phyloP scores from a whole-genome alignment of 2,888 invertebrate genomes.

The Drosophila sordidula region DNA sequence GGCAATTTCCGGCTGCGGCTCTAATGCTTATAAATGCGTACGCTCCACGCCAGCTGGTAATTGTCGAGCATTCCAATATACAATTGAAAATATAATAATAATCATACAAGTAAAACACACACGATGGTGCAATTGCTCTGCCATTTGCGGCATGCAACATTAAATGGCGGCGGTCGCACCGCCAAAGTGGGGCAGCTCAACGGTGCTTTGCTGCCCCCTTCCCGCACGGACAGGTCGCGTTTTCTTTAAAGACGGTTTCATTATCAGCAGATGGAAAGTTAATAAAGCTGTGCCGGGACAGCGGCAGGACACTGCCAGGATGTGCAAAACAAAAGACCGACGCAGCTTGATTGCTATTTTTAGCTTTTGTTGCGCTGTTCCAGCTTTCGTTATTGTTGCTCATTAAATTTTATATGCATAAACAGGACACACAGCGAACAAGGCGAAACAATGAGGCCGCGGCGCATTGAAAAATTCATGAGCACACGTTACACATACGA shows the following conservation, averaged over 20 bases:
- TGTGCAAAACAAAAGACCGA: slow-evolving; percentile 27
- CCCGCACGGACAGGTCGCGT: slow-evolving; percentile 17
- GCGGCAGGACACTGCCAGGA: slow-evolving; percentile 1
- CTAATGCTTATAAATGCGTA: slow-evolving; percentile 74
- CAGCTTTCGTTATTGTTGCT: slow-evolving; percentile 67
- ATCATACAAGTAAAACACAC: slow-evolving; percentile 22
- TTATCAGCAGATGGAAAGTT: slow-evolving; percentile 25
- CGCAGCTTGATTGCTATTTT: slow-evolving; percentile 59
- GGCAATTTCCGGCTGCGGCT: slow-evolving; percentile 73
- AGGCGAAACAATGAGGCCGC: slow-evolving; percentile 37
- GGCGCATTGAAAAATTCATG: slow-evolving; percentile 68
- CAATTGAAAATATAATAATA: slow-evolving; percentile 67
- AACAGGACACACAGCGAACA: slow-evolving; percentile 24
- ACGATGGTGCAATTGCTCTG: slow-evolving; percentile 37
- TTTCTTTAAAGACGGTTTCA: slow-evolving; percentile 40
- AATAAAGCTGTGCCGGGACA: slow-evolving; percentile 20
- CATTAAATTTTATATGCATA: slow-evolving; percentile 73
- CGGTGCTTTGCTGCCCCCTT: background rate
- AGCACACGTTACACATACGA: slow-evolving; percentile 60
- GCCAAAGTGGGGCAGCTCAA: slow-evolving; percentile 10
- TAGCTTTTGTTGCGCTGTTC: slow-evolving; percentile 37
- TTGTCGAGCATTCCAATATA: slow-evolving; percentile 64
- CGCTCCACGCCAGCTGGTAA: slow-evolving; percentile 36
- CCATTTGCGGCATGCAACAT: slow-evolving; percentile 25
- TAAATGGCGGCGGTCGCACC: slow-evolving; percentile 38